These are phyloP conservation scores for Epinephelus lanceolatus DNA, from an alignment of 2,113 vertebrate species.

Conservation along the genomic window DNA sequence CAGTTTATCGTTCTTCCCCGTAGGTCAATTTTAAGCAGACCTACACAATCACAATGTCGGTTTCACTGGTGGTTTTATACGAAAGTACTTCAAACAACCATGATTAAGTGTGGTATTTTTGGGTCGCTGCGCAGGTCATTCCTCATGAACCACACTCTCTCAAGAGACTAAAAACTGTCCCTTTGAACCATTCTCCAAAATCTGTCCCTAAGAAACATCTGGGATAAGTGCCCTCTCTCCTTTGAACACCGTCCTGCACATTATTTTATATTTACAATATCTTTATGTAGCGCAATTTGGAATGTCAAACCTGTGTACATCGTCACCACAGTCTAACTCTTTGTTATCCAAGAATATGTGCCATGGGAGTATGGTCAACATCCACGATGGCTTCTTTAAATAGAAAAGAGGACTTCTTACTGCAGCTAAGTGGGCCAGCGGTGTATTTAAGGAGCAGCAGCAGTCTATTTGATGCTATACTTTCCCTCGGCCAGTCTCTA, in stretches of 20 bases:
- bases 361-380: constrained; percentile 34
- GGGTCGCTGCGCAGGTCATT: constrained; percentile 50
- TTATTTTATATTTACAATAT: constrained; percentile 13
- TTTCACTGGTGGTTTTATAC: constrained; percentile 71
- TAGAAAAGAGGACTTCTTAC: constrained; percentile 55
- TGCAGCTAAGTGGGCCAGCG: constrained; percentile 54
- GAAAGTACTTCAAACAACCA: constrained; percentile 58
- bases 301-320: neutral
- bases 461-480: constrained; percentile 80
- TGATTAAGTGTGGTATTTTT: constrained; percentile 64
- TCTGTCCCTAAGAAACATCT: constrained; percentile 13
- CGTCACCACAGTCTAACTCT: constrained; percentile 18
- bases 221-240: neutral
- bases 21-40: constrained; percentile 30
- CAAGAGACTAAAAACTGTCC: neutral
- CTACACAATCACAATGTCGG: constrained; percentile 31
- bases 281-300: neutral
- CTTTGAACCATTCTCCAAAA: constrained; percentile 1
- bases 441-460: constrained; percentile 69
- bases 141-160: constrained; percentile 31
- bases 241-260: neutral
- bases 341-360: constrained; percentile 34
- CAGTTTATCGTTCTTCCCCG: constrained; percentile 13
- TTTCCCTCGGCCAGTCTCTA: constrained; percentile 75
- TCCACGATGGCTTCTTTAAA: constrained; percentile 62